Evolutionary conservation across 2,797 vertebrate species (phyloP), one percentile per base, ranked within the genome.

Genomic region (Crocidura indochinensis): DNA sequence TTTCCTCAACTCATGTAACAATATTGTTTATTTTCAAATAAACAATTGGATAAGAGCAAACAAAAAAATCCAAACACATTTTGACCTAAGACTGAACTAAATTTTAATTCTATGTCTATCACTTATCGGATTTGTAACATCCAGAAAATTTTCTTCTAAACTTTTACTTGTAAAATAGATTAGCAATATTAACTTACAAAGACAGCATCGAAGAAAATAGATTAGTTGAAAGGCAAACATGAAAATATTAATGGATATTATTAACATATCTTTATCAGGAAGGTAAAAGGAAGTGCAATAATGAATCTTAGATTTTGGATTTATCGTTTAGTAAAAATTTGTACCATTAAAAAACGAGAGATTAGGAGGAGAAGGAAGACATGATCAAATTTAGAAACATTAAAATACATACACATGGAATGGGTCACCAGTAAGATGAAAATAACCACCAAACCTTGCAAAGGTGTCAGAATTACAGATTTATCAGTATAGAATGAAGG

Each of bases 121-220:
- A 68, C 4, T 74, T 74, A 67, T 12, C 0, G 10, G n/a, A 78
- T 87, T 73, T 85, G 17, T 78, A 60, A 83, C 14, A 60, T 0
- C 53, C 27, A 22, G 26, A 93, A 86, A 76, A 14, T 78, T 84
- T 77, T 46, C 26, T 9, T 87, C 64, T 24, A 93, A 86, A 67
- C 6, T 2, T 88, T 62, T 86, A 84, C 47, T 51, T 84, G 14
- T 73, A 86, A 85, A 90, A 79, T n/a, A 77, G 12, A 53, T 53
- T 14, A 53, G 51, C 81, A 81, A 22, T 77, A 65, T 64, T 91
- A n/a, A 10, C 20, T 89, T 82, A 62, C 9, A 8, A 74, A 10
- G 26, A 76, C 10, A 68, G 2, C 22, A 29, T 78, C 24, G 72
- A 86, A 87, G 19, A 12, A 74, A 91, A 83, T 19, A 81, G 71